phyloP scores from a whole-genome alignment of 1,140 invertebrate genomes.

The Dufourea novaeangliae region DNA sequence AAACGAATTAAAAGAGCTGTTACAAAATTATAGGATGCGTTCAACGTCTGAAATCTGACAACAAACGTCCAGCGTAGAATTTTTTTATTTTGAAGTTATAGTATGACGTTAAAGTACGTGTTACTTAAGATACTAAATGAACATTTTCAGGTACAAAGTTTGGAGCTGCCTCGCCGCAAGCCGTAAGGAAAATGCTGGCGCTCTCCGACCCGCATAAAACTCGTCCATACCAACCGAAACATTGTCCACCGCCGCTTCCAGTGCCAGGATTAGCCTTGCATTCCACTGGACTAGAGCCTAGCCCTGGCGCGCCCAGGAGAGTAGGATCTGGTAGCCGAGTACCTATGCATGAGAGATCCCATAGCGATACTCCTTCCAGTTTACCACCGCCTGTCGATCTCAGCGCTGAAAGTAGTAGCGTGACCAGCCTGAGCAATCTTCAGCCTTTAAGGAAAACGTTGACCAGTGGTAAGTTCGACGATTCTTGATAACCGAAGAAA shows the following conservation, averaged over 20 bases:
- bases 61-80: no score
- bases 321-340: constrained; percentile 84
- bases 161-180: constrained; percentile 97
- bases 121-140: neutral
- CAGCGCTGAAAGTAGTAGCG: constrained; percentile 96
- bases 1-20: neutral
- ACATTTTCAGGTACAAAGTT: constrained; percentile 84
- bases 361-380: constrained; percentile 92
- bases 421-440: constrained; percentile 94
- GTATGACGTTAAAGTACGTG: no score
- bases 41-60: neutral
- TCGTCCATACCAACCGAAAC: constrained; percentile 90
- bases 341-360: constrained; percentile 91
- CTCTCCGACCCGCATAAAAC: constrained; percentile 94
- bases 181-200: constrained; percentile 95
- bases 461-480: constrained; percentile 87
- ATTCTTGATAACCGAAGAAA: constrained; percentile 30
- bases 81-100: no score
- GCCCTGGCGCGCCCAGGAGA: constrained; percentile 86
- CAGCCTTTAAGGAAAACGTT: constrained; percentile 91
- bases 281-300: constrained; percentile 82
- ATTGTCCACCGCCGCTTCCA: constrained; percentile 82
- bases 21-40: no score
- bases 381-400: constrained; percentile 94
- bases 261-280: constrained; percentile 79